phyloP scores from a whole-genome alignment of 1,140 invertebrate genomes.

The Drosophila quadrilineata region DNA sequence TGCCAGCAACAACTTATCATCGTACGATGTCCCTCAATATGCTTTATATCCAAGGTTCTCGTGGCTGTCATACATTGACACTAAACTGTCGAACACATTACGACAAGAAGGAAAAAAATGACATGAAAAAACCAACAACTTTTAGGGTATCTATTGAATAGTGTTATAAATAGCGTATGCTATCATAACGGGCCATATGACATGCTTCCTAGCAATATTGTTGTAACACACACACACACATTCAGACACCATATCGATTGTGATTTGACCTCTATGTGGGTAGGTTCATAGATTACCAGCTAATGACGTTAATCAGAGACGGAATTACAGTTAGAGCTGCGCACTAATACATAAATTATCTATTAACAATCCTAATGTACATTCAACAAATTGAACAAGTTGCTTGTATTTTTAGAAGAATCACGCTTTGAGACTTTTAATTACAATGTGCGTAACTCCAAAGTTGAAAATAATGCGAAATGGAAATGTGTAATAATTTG shows the following conservation, averaged over 20 bases:
- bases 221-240: too few relatives aligned
- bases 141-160: constrained; percentile 23
- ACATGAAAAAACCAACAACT: too few relatives aligned
- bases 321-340: constrained; percentile 32
- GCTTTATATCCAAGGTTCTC: constrained; percentile 19
- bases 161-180: constrained; percentile 22
- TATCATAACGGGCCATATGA: constrained; percentile 18
- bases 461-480: constrained; percentile 1
- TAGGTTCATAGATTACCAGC: background rate
- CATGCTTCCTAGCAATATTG: background rate
- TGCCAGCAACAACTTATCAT: constrained; percentile 12
- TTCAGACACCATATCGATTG: constrained; percentile 9
- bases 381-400: background rate
- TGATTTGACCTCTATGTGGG: background rate
- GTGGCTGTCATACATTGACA: constrained; percentile 25
- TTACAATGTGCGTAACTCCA: too few relatives aligned
- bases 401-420: too few relatives aligned
- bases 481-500: constrained; percentile 25
- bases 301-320: constrained; percentile 10
- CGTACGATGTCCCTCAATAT: background rate
- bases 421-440: too few relatives aligned
- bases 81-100: constrained; percentile 11
- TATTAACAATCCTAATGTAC: background rate
- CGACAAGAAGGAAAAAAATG: too few relatives aligned
- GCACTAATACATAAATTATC: background rate